Evolutionary conservation across 2,888 invertebrate species (phyloP).

Genomic region (Scotopteryx bipunctaria): DNA sequence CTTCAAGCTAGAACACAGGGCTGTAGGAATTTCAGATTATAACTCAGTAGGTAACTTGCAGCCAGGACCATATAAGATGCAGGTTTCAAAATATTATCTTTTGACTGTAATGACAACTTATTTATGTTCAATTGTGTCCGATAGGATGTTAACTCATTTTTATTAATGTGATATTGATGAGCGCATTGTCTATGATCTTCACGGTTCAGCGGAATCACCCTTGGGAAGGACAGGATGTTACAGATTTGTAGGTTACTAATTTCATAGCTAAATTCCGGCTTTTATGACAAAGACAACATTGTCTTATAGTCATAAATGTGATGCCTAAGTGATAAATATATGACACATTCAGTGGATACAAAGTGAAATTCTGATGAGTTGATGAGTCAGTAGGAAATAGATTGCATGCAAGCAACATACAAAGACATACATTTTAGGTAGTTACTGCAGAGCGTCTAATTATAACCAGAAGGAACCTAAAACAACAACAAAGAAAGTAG

Average conservation of each 20-base stretch:
- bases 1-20: too few species aligned
- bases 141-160: background rate
- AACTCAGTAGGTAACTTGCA: too few species aligned
- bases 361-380: constrained; percentile 7
- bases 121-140: constrained; percentile 5
- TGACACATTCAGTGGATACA: background rate
- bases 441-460: background rate
- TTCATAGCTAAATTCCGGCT: too few species aligned
- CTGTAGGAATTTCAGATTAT: too few species aligned
- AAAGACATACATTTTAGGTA: constrained; percentile 3
- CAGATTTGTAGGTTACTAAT: too few species aligned
- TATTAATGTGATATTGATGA: constrained; percentile 9
- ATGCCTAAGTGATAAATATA: background rate
- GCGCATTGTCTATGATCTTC: constrained; percentile 23
- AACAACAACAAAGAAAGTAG: constrained; percentile 7
- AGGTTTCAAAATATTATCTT: too few species aligned
- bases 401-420: background rate
- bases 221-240: constrained; percentile 18
- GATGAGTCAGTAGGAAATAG: constrained; percentile 1
- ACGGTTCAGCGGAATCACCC: constrained; percentile 14
- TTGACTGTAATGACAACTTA: background rate
- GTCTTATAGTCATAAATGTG: background rate
- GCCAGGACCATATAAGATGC: too few species aligned
- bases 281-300: background rate
- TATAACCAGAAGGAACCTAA: background rate